Percentiles rank a stretch among this genome's conserved stretches.
Evolutionary conservation across 2,888 invertebrate genomes (phyloP).

Genomic region (Thyatira batis): DNA sequence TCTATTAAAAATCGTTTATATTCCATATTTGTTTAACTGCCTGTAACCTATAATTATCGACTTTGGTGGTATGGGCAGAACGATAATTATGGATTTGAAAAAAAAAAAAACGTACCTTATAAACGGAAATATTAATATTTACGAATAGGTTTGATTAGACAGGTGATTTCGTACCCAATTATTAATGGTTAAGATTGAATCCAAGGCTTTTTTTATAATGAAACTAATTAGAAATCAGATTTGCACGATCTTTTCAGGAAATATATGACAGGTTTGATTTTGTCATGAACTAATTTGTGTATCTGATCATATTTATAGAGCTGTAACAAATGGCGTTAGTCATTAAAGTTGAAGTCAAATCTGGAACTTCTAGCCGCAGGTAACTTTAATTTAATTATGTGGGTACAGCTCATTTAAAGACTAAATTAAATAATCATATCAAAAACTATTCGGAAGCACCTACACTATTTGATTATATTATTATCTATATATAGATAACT

Average conservation of each 20-base stretch:
- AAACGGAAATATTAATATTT: conserved; percentile 43
- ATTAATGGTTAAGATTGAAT: conserved; percentile 33
- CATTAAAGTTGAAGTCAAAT: too few species aligned
- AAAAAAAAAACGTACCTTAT: too few species aligned
- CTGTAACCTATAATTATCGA: conserved; percentile 56
- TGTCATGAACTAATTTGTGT: too few species aligned
- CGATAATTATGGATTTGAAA: conserved; percentile 41
- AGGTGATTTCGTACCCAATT: conserved; percentile 29
- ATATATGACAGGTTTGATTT: not conserved
- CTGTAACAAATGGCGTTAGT: too few species aligned
- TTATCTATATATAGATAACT: too few species aligned
- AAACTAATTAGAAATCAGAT: not conserved
- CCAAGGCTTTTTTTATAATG: conserved; percentile 23
- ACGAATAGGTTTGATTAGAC: conserved; percentile 30
- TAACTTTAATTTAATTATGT: too few species aligned
- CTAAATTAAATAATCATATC: too few species aligned
- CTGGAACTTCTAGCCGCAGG: too few species aligned
- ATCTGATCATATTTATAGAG: too few species aligned
- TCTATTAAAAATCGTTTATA: conserved; percentile 8
- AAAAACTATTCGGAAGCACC: too few species aligned
- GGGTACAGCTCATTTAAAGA: too few species aligned
- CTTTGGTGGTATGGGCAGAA: conserved; percentile 45
- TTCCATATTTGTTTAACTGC: conserved; percentile 49
- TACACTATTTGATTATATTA: too few species aligned
- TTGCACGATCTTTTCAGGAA: conserved; percentile 3